Base-by-base conservation (phyloP, 2,113 vertebrate species). In the Aix galericulata region DNA sequence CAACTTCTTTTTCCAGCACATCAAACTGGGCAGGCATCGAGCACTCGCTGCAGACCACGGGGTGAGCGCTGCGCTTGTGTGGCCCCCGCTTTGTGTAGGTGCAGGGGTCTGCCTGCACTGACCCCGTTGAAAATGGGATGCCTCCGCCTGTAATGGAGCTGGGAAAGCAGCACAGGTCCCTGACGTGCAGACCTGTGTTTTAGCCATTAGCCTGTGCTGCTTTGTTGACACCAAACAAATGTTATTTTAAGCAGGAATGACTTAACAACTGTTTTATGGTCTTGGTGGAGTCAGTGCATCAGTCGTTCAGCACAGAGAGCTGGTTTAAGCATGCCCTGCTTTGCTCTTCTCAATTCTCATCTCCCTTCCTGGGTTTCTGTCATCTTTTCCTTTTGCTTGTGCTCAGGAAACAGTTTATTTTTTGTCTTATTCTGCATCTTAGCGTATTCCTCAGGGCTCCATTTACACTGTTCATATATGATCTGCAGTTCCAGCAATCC, bases 11-110 rank as follows among this genome's bases (percentile, higher is more conserved):
- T 82, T 40, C 50, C 36, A 58, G 75, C 71, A 23, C 22, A 42
- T 81, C 63, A 62, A 40, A 17, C 14, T 3, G 11, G 32, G 32
- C 25, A 56, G 58, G n/a, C 15, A 13, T 12, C 23, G 56, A 88
- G 27, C 6, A 14, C 38, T 29, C 29, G 46, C 31, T 36, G n/a
- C 4, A 17, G 10, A 3, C 2, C 3, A 0, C 5, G 4, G 4
- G 36, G n/a, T 42, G 48, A 59, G 34, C 1, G 8, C 31, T 25
- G 72, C 2, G 0, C 13, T 48, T 23, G 16, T 17, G 8, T 2
- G 6, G n/a, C 14, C 31, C 14, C 31, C 21, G 15, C 66, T 78
- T 6, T 4, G 48, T 32, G 75, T 34, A 53, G 74, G 44, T 15
- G 27, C 17, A 29, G 58, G 58, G 38, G 17, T 50, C 50, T 79